These are phyloP conservation scores for Hippocampus barbouri DNA, from an alignment of 2,113 vertebrate genomes.

Conservation along the genomic window DNA sequence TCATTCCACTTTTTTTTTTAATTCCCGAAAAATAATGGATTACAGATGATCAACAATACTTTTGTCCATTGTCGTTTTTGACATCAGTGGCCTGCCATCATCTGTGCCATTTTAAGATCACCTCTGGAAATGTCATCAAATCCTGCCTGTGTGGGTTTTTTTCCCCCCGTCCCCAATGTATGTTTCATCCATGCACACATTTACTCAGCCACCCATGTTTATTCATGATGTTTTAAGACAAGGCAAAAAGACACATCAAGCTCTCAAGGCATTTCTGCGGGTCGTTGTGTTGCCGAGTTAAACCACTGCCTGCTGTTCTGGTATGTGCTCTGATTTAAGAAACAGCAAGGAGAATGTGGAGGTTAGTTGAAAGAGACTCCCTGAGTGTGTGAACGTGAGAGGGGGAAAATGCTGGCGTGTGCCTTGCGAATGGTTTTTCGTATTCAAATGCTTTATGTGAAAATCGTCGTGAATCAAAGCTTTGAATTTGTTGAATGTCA, in stretches of 20 bases:
- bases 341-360: conserved; percentile 53
- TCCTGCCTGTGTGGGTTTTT: conserved; percentile 22
- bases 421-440: conserved; percentile 7
- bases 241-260: conserved; percentile 59
- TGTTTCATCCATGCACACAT: conserved; percentile 44
- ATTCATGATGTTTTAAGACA: conserved; percentile 50
- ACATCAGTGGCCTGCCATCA: too few relatives aligned
- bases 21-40: too few relatives aligned
- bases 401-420: conserved; percentile 39
- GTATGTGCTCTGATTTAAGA: conserved; percentile 67
- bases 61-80: background rate
- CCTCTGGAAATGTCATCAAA: background rate
- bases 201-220: conserved; percentile 57
- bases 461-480: background rate
- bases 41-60: too few relatives aligned
- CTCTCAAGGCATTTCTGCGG: conserved; percentile 71
- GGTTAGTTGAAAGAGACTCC: conserved; percentile 40
- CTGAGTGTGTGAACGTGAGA: conserved; percentile 46
- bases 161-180: conserved; percentile 21
- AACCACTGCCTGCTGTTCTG: conserved; percentile 69
- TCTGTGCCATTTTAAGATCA: too few relatives aligned
- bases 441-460: conserved; percentile 8
- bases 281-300: conserved; percentile 61
- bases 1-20: too few relatives aligned
- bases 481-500: background rate